phyloP scores from a whole-genome alignment of 2,888 invertebrate species.

The Drosophila tripunctata region DNA sequence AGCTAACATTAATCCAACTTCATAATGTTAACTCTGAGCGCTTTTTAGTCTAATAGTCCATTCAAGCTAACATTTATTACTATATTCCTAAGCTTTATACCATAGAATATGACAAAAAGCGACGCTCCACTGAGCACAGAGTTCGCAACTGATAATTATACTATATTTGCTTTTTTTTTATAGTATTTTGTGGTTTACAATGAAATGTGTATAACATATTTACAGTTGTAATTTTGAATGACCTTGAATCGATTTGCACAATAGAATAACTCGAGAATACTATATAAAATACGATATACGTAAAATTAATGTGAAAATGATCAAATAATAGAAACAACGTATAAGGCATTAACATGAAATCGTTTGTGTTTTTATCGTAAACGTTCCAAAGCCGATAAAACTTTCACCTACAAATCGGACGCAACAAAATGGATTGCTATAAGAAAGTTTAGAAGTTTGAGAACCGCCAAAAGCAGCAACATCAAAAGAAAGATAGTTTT shows the following conservation, averaged over 20 bases:
- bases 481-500: constrained; percentile 4
- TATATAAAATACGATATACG: not conserved
- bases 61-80: not conserved
- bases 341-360: constrained; percentile 38
- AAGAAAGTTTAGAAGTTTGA: constrained; percentile 61
- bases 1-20: not conserved
- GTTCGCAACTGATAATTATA: constrained; percentile 15
- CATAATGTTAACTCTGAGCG: not conserved
- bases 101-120: constrained; percentile 19
- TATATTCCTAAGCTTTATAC: not conserved
- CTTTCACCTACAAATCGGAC: constrained; percentile 64
- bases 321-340: constrained; percentile 42
- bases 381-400: constrained; percentile 52
- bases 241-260: constrained; percentile 58
- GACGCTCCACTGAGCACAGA: constrained; percentile 41
- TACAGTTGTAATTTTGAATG: constrained; percentile 41
- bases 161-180: constrained; percentile 2
- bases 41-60: not conserved
- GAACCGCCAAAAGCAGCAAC: constrained; percentile 9
- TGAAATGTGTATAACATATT: constrained; percentile 25
- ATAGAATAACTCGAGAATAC: constrained; percentile 24
- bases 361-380: constrained; percentile 25
- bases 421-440: constrained; percentile 45
- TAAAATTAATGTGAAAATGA: constrained; percentile 25
- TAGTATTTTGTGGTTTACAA: constrained; percentile 36